phyloP scores from a whole-genome alignment of 64 coral and sea anemone species.

The Pocillopora verrucosa region DNA sequence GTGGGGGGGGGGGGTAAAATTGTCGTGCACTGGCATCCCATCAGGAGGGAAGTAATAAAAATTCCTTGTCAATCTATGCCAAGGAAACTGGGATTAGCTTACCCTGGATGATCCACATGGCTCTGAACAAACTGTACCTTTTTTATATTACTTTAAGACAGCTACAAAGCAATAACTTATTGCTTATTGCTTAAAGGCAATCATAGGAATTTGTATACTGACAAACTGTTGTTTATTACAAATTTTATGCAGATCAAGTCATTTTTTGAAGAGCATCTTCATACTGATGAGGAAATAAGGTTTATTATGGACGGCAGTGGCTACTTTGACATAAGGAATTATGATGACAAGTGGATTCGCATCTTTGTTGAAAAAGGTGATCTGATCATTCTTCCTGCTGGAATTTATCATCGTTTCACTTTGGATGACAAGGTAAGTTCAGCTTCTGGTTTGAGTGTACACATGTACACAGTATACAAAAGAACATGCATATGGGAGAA shows the following conservation, averaged over 20 bases:
- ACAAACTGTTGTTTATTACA: too few species aligned
- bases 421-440: slow-evolving; percentile 75
- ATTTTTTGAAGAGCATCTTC: slow-evolving; percentile 89
- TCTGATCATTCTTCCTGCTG: slow-evolving; percentile 76
- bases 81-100: too few species aligned
- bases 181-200: too few species aligned
- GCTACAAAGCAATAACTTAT: background rate
- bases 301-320: slow-evolving; percentile 89
- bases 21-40: too few species aligned
- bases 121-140: too few species aligned
- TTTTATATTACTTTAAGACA: too few species aligned
- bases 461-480: too few species aligned
- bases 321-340: slow-evolving; percentile 81
- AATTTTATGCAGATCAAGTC: slow-evolving; percentile 52
- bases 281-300: slow-evolving; percentile 83
- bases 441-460: background rate
- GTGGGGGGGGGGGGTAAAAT: too few species aligned
- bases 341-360: slow-evolving; percentile 75
- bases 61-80: too few species aligned
- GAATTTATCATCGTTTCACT: slow-evolving; percentile 88
- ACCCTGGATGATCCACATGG: too few species aligned
- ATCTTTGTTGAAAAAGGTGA: slow-evolving; percentile 83
- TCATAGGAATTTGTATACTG: background rate
- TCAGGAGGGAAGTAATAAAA: too few species aligned
- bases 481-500: too few species aligned